These are phyloP conservation scores for Axea sp. DNA, from an alignment of 2,888 invertebrate genomes.

Conservation along the genomic window DNA sequence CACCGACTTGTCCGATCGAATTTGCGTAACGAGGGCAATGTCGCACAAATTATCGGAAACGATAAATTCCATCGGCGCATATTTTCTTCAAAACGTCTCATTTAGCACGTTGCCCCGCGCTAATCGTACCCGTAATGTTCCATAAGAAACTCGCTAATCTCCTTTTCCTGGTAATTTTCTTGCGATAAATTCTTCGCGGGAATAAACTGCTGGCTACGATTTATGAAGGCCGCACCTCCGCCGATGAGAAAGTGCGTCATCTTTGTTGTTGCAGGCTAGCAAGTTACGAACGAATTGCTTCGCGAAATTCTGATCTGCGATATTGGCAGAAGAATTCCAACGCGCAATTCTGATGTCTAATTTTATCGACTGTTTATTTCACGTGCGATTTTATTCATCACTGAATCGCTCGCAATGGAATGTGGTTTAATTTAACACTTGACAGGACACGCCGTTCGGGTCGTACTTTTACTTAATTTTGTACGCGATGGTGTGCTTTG, in stretches of 20 bases:
- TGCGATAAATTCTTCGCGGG: slow-evolving; percentile 46
- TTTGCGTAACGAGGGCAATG: slow-evolving; percentile 24
- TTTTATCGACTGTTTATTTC: slow-evolving; percentile 48
- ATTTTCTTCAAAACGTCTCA: slow-evolving; percentile 53
- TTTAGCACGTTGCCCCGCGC: slow-evolving; percentile 32
- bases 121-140: slow-evolving; percentile 44
- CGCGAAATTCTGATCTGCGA: slow-evolving; percentile 25
- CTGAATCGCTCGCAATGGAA: slow-evolving; percentile 13
- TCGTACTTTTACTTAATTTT: slow-evolving; percentile 49
- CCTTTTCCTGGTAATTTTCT: slow-evolving; percentile 49
- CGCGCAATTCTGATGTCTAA: slow-evolving; percentile 24
- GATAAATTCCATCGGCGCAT: slow-evolving; percentile 14
- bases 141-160: slow-evolving; percentile 43
- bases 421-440: slow-evolving; percentile 57
- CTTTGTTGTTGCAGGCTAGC: slow-evolving; percentile 30
- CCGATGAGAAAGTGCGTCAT: slow-evolving; percentile 44
- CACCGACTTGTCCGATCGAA: slow-evolving; percentile 1
- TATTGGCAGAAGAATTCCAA: slow-evolving; percentile 23
- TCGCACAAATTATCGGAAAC: slow-evolving; percentile 29
- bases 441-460: slow-evolving; percentile 37
- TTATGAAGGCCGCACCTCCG: slow-evolving; percentile 46
- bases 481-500: slow-evolving; percentile 27
- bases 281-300: slow-evolving; percentile 16
- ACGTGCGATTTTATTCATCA: slow-evolving; percentile 36
- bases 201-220: slow-evolving; percentile 42